Base-by-base conservation (phyloP, 2,888 invertebrate genomes). In the Patella ulyssiponensis region DNA sequence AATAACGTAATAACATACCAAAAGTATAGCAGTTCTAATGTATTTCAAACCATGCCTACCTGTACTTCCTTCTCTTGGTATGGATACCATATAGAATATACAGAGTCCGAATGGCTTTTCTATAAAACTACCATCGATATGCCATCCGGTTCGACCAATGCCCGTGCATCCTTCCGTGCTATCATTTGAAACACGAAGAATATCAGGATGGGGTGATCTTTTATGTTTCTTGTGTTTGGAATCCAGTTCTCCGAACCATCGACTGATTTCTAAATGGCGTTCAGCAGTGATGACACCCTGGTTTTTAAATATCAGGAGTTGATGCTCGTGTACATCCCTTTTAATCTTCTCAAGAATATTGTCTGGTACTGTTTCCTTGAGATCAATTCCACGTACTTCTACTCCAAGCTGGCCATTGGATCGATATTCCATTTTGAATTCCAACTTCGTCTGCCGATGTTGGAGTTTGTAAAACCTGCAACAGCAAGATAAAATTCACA, bases 61-160 rank as follows among this genome's bases (percentile, higher is more conserved):
- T 80, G 90, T 90, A 54, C 86, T 84, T 11, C 90, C 90, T 23
- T 74, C 73, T 79, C 85, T 86, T 9, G 90, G 90, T 9, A 89
- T 85, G 12, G 86, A 79, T 5, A 82, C 83, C 84, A 90, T 90
- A 76, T 90, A 85, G 77, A 90, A 90, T 9, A 90, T 69, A 7
- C 90, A 84, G 77, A 85, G 88, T 23, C 77, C 77, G 75, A 89
- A 90, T 11, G 90, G 90, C 71, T 85, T 83, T 23, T 77, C 83
- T 86, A 89, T 89, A 77, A 90, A 90, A 73, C 88, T 89, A 5
- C 90, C 90, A 80, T 90, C 90, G 27, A 90, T 88, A 77, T 90
- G 90, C 89, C 89, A 90, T 17, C 90, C 90, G 7, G 89, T 89
- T 72, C 89, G 80, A 1, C 90, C 90, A 2, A 90, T 88, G 75